A percentile compares a stretch with the other conserved stretches of the same genome.
Conservation (phyloP, 2,888 invertebrate species). For the Tenodera sinensis region DNA sequence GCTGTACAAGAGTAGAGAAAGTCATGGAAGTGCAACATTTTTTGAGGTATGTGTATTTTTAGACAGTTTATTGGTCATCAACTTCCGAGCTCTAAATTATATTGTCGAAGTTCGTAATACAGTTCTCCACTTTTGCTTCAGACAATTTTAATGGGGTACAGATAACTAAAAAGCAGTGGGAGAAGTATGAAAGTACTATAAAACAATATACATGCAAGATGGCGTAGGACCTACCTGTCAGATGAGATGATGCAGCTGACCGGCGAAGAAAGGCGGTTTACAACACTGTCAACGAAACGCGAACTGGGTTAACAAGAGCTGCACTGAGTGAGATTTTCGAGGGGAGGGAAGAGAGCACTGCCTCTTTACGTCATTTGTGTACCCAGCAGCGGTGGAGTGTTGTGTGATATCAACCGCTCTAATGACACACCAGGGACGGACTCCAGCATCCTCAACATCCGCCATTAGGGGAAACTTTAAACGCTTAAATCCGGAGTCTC, state of each 20-base stretch:
- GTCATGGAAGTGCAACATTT: too few species aligned
- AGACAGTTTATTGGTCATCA: too few species aligned
- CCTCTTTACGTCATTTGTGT: neutral
- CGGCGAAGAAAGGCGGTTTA: neutral
- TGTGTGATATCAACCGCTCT: neutral
- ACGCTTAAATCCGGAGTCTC: too few species aligned
- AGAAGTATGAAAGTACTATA: neutral
- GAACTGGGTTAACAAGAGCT: neutral
- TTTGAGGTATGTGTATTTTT: too few species aligned
- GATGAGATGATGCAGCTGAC: neutral
- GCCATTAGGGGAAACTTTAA: too few species aligned
- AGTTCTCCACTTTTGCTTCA: too few species aligned
- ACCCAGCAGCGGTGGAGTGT: neutral
- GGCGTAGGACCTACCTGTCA: neutral
- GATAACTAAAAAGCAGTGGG: too few species aligned
- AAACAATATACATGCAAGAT: too few species aligned
- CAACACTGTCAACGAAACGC: neutral
- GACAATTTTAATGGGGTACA: too few species aligned
- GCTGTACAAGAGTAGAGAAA: too few species aligned
- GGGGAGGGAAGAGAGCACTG: neutral
- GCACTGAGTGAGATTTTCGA: neutral
- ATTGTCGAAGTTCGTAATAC: too few species aligned
- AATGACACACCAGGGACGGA: neutral
- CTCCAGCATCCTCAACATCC: neutral
- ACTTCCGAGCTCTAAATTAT: too few species aligned